phyloP scores from a whole-genome alignment of 2,888 invertebrate genomes.

The Sinodicranocentrus sp. region DNA sequence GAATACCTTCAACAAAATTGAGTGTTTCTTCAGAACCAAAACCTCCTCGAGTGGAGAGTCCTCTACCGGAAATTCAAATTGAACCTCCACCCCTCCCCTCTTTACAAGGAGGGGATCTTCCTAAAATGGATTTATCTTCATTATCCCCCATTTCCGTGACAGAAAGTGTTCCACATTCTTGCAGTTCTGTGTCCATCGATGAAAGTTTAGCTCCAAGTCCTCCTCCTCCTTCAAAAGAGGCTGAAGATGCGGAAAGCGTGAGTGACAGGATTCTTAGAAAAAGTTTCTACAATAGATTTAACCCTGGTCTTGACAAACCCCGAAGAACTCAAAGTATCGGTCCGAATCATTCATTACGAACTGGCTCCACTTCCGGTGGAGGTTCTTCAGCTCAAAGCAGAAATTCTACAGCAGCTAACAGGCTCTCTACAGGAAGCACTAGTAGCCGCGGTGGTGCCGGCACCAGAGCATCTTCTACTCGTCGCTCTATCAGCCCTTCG shows the following conservation, averaged over 20 bases:
- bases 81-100: background rate
- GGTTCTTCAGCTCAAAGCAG: background rate
- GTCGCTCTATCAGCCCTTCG: conserved; percentile 43
- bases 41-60: background rate
- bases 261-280: conserved; percentile 92
- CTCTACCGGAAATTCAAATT: background rate
- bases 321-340: conserved; percentile 79
- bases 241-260: conserved; percentile 84
- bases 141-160: conserved; percentile 29
- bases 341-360: background rate
- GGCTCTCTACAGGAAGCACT: conserved; percentile 10
- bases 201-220: background rate
- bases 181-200: conserved; percentile 20
- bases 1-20: no score
- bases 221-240: conserved; percentile 21
- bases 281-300: conserved; percentile 93
- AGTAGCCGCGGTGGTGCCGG: background rate
- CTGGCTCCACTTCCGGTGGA: background rate
- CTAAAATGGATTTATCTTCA: conserved; percentile 39
- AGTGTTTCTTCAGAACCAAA: background rate
- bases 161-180: conserved; percentile 10
- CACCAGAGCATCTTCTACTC: background rate
- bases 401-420: background rate
- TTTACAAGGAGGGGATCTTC: background rate
- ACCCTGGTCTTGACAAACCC: conserved; percentile 87